phyloP scores from a whole-genome alignment of 2,113 vertebrate species.

The Zingel zingel region DNA sequence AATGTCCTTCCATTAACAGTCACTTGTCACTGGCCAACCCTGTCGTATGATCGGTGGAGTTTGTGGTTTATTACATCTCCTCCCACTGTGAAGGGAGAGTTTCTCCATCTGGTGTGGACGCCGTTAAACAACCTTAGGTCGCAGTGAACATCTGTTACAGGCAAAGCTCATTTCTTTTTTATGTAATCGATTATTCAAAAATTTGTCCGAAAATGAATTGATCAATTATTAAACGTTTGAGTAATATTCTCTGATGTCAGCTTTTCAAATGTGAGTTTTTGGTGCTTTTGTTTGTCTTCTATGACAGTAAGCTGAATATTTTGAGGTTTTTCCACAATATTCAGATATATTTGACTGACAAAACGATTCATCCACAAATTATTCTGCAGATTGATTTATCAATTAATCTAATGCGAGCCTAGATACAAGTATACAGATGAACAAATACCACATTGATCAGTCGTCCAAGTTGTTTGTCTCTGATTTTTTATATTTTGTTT shows the following conservation, averaged over 20 bases:
- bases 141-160: constrained; percentile 21
- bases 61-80: constrained; percentile 32
- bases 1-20: neutral
- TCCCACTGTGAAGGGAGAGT: constrained; percentile 16
- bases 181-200: neutral
- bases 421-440: too few relatives aligned
- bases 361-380: neutral
- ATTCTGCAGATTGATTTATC: too few relatives aligned
- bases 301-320: neutral
- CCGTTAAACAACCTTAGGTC: constrained; percentile 19
- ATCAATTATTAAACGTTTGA: neutral
- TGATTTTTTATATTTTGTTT: neutral
- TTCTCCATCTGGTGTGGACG: constrained; percentile 37
- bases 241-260: neutral
- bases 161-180: neutral
- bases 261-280: neutral
- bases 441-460: neutral
- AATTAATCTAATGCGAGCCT: too few relatives aligned
- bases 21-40: neutral
- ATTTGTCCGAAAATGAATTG: neutral
- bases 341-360: neutral
- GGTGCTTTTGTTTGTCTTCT: neutral
- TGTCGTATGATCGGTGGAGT: constrained; percentile 19
- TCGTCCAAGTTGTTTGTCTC: neutral
- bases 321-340: neutral